Evolutionary conservation across 1,140 invertebrate species (phyloP).

Genomic region (Bemisia tabaci): DNA sequence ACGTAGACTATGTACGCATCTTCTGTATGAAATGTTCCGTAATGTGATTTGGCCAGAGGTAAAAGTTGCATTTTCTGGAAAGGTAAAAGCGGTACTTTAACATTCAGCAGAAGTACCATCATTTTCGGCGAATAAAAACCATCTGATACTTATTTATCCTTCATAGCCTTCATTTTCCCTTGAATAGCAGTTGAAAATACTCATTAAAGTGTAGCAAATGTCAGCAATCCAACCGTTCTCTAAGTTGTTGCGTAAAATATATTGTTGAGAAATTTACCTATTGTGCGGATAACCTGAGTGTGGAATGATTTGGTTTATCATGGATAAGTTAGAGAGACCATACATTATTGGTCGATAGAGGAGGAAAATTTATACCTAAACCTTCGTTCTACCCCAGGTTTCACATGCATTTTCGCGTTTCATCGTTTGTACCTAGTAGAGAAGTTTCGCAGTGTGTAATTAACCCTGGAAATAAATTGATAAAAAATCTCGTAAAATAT

Average conservation of each 20-base stretch:
- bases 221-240: background rate
- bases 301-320: too few species aligned
- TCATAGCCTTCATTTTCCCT: background rate
- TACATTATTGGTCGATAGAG: too few species aligned
- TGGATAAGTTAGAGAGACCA: too few species aligned
- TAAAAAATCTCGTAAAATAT: too few species aligned
- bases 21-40: slow-evolving; percentile 57
- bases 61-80: slow-evolving; percentile 42
- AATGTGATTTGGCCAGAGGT: slow-evolving; percentile 37
- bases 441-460: too few species aligned
- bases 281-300: too few species aligned
- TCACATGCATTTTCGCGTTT: too few species aligned
- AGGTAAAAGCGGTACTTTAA: background rate
- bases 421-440: too few species aligned
- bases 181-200: background rate
- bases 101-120: background rate
- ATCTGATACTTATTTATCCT: slow-evolving; percentile 3
- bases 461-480: too few species aligned
- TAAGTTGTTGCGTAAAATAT: background rate
- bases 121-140: background rate
- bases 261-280: too few species aligned
- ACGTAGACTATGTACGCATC: slow-evolving; percentile 55
- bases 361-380: too few species aligned
- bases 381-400: too few species aligned
- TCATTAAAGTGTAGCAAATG: background rate